These are phyloP conservation scores for Sipha maydis DNA, from an alignment of 2,888 invertebrate species.

Conservation along the genomic window DNA sequence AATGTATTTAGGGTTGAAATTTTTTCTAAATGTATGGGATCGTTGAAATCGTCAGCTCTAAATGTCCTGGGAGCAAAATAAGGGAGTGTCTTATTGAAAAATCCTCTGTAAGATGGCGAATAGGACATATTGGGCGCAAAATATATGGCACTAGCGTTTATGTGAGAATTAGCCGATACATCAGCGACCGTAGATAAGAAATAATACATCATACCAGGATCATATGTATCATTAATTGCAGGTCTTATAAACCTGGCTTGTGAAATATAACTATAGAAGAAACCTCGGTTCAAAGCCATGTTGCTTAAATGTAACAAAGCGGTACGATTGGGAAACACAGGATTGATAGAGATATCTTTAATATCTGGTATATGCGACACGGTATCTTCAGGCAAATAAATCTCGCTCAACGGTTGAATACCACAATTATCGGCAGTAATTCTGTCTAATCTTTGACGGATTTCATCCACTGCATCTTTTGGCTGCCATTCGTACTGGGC, in stretches of 20 bases:
- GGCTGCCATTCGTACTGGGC: conserved; percentile 92
- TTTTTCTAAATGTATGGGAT: conserved; percentile 93
- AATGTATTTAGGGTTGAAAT: conserved; percentile 96
- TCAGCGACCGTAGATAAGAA: conserved; percentile 95
- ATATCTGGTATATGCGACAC: conserved; percentile 93
- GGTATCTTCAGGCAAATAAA: conserved; percentile 84
- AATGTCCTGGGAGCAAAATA: conserved; percentile 94
- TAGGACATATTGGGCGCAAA: conserved; percentile 95
- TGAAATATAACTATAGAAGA: conserved; percentile 94
- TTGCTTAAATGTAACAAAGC: conserved; percentile 93
- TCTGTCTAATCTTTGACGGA: conserved; percentile 83
- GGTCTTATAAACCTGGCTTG: conserved; percentile 90
- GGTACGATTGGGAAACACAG: conserved; percentile 93
- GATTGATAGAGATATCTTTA: conserved; percentile 93
- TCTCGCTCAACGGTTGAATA: conserved; percentile 84
- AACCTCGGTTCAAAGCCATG: conserved; percentile 94
- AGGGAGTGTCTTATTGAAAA: conserved; percentile 95
- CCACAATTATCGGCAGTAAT: conserved; percentile 89
- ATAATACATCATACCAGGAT: conserved; percentile 98
- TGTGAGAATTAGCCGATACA: conserved; percentile 89
- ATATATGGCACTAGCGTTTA: conserved; percentile 92
- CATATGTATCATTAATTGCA: conserved; percentile 90
- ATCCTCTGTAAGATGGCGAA: conserved; percentile 91
- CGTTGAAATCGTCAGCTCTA: conserved; percentile 91
- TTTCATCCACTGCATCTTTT: conserved; percentile 89